Base-by-base conservation (phyloP, 2,888 invertebrate genomes). In the Helobdella robusta region DNA sequence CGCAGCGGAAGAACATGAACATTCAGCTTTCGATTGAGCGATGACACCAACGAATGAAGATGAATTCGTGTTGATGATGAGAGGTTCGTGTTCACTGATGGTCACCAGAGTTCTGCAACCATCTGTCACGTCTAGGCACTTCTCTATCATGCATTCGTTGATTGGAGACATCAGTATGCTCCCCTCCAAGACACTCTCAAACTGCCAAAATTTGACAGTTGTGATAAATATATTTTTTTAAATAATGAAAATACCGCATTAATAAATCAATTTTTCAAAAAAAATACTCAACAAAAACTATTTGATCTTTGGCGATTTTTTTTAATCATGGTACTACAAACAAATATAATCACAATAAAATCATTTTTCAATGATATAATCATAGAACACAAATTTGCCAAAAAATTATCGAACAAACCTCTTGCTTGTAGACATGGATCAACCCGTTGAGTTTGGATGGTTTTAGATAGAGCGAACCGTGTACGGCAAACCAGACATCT, bases 81-180 rank as follows among this genome's bases (percentile, higher is more conserved):
- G 72, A 6, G 79, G 78, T 32, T 69, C 56, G 56, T 32, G 28
- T 25, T 60, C 73, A 48, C 68, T 73, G 23, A 77, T 71, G 25
- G 90, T 89, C 70, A 95, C 83, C 23, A 87, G 86, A 80, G 95
- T 95, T 28, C 92, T 91, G 80, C 95, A 97, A 65, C 94, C 93
- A 15, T 93, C 93, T 20, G 70, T 69, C 66, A 75, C 75, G 70
- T 77, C 56, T 28, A 4, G 32, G 56, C 56, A 56, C n/a, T 70
- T 70, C 66, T 78, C 77, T 54, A 73, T 66, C 28, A 73, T 30
- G 69, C 78, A 79, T 74, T 80, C 80, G 72, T 82, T 95, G 73
- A 98, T 94, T 69, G 94, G 94, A 23, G 97, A 93, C 93, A 94
- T 93, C 18, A 91, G 91, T 67, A 95, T 91, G 77, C 91, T 91